Evolutionary conservation across 2,113 vertebrate genomes (phyloP), one percentile per base, ranked within the genome.

Genomic region (Cebidichthys violaceus): DNA sequence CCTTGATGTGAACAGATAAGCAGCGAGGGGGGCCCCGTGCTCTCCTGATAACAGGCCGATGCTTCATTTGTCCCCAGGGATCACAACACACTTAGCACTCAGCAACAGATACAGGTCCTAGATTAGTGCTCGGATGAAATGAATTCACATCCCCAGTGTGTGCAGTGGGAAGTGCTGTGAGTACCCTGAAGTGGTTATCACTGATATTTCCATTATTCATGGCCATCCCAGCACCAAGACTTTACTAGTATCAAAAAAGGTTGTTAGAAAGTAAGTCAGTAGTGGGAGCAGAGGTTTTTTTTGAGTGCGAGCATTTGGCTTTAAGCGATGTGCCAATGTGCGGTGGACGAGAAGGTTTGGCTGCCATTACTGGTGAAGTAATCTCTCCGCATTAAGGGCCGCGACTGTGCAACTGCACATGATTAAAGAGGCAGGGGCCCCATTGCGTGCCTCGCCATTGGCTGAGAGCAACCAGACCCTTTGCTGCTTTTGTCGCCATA

Each of bases 321-420:
- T 82, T 81, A 82, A 91, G 86, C 22, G 60, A 68, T 73, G 33
- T 83, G 81, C 86, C 86, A 88, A 59, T 83, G 85, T 86, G 81
- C 77, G 77, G 69, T 52, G 33, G 67, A 81, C 22, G 37, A 83
- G 79, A 81, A 45, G 73, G 88, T 92, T 94, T 93, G 92, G 93
- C 94, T 93, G 91, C 88, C 88, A 93, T 94, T 94, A 94, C 92
- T 93, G 92, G 90, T 89, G 89, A 93, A 93, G 93, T 93, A 93
- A 94, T 95, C 87, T 92, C 89, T 92, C 79, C n/a, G 66, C 90
- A 89, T 94, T 92, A 94, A 89, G 87, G 90, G 59, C 82, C 86
- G 81, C 77, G 77, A 93, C 90, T 93, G 93, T 88, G 80, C 77
- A 75, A 93, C 90, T 93, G 93, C 86, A 90, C 89, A 83, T 93